Conservation (phyloP, 2,888 invertebrate species). For the Globia sparganii region DNA sequence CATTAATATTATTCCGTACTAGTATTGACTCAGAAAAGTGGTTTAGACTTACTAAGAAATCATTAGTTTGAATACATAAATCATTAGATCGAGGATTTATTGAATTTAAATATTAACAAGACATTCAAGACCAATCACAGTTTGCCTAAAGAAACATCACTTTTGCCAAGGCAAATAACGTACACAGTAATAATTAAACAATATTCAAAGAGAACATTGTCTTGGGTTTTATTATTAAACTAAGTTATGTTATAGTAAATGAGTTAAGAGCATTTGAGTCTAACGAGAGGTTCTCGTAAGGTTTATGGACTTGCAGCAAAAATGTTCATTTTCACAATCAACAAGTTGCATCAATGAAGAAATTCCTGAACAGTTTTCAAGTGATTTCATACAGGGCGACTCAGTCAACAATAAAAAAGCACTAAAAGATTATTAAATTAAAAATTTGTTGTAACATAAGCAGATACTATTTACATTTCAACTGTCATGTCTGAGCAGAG, state of each 20-base stretch:
- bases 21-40: conserved; percentile 41
- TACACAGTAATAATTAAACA: conserved; percentile 21
- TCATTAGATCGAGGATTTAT: conserved; percentile 36
- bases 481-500: conserved; percentile 18
- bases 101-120: conserved; percentile 19
- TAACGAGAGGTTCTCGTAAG: neutral
- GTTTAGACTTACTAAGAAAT: conserved; percentile 18
- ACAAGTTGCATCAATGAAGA: conserved; percentile 2
- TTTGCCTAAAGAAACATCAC: conserved; percentile 13
- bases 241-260: conserved; percentile 8
- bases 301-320: conserved; percentile 9
- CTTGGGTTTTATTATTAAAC: conserved; percentile 6
- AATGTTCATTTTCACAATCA: conserved; percentile 9
- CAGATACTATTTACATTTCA: conserved; percentile 39
- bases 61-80: conserved; percentile 39
- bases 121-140: conserved; percentile 27
- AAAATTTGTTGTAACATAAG: conserved; percentile 34
- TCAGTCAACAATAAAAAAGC: conserved; percentile 21
- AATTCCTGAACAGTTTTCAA: conserved; percentile 14
- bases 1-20: conserved; percentile 57
- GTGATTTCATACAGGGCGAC: conserved; percentile 5
- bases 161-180: conserved; percentile 22
- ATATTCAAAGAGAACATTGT: conserved; percentile 23
- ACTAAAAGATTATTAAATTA: conserved; percentile 23
- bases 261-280: conserved; percentile 23